Conservation (phyloP, 2,888 invertebrate genomes). For the Drosophila affinis region DNA sequence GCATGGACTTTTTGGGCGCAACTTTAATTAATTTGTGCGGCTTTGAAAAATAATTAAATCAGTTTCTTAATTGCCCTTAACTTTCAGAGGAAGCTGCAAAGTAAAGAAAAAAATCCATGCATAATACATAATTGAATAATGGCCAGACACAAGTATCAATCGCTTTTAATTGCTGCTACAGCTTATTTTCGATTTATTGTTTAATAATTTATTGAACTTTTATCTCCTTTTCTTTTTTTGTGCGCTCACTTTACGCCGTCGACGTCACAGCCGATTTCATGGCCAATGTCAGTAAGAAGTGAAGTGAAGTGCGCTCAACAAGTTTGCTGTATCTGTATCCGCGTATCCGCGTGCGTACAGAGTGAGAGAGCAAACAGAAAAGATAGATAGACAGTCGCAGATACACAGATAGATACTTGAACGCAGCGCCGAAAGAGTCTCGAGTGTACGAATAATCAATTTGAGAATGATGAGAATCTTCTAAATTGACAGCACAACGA, state of each 20-base stretch:
- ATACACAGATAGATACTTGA: background rate
- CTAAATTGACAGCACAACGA: constrained; percentile 10
- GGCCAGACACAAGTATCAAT: constrained; percentile 23
- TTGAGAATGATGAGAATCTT: constrained; percentile 28
- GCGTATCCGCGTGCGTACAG: constrained; percentile 48
- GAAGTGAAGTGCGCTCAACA: constrained; percentile 60
- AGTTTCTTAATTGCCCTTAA: constrained; percentile 16
- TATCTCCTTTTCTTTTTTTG: constrained; percentile 7
- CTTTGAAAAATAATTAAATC: constrained; percentile 27
- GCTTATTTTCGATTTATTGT: constrained; percentile 28
- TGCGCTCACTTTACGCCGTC: constrained; percentile 44
- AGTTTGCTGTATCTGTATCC: constrained; percentile 44
- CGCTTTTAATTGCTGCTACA: constrained; percentile 22
- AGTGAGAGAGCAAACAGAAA: constrained; percentile 3
- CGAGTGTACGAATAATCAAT: constrained; percentile 41
- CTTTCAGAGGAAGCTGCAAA: background rate
- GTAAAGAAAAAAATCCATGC: background rate
- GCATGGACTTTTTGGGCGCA: constrained; percentile 15
- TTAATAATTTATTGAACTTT: constrained; percentile 27
- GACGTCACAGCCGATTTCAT: constrained; percentile 69
- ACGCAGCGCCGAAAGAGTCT: constrained; percentile 17
- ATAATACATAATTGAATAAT: constrained; percentile 18
- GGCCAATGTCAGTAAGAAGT: constrained; percentile 71
- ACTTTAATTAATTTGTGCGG: constrained; percentile 30
- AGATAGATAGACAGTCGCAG: constrained; percentile 7